phyloP scores from a whole-genome alignment of 2,113 vertebrate genomes.

The Psittacara wagleri region DNA sequence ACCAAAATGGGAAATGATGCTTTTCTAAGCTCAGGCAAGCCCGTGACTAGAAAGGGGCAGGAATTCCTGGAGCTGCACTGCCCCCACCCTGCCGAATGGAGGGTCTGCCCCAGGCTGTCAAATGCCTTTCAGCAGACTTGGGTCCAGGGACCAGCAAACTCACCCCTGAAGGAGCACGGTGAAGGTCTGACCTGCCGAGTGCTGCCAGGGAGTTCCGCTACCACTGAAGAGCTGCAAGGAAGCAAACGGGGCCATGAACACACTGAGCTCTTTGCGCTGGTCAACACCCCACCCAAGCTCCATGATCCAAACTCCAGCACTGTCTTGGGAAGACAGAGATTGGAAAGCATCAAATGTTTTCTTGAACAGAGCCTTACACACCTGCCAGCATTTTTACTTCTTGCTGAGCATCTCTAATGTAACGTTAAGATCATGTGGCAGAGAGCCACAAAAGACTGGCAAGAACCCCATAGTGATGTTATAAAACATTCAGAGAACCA shows the following conservation, averaged over 20 bases:
- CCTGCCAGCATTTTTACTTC: not conserved
- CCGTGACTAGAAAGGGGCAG: not conserved
- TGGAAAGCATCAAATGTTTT: no score
- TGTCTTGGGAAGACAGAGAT: not conserved
- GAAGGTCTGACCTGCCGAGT: rapidly evolving
- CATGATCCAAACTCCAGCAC: not conserved
- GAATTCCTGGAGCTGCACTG: not conserved
- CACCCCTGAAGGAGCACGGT: not conserved
- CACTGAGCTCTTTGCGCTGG: rapidly evolving
- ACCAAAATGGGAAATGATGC: not conserved
- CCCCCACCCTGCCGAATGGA: not conserved
- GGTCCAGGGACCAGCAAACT: not conserved
- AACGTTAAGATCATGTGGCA: rapidly evolving
- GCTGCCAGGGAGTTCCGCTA: rapidly evolving
- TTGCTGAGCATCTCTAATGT: not conserved
- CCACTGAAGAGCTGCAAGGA: not conserved
- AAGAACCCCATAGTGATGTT: not conserved
- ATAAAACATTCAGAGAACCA: not conserved
- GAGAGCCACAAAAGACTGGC: not conserved
- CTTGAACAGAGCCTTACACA: not conserved
- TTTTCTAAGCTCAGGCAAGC: not conserved
- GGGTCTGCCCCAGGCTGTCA: rapidly evolving
- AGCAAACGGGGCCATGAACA: not conserved
- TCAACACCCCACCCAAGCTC: not conserved
- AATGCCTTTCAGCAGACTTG: not conserved